Evolutionary conservation across 2,888 invertebrate species (phyloP), one percentile per base, ranked within the genome.

Genomic region (Euzophera pinguis): DNA sequence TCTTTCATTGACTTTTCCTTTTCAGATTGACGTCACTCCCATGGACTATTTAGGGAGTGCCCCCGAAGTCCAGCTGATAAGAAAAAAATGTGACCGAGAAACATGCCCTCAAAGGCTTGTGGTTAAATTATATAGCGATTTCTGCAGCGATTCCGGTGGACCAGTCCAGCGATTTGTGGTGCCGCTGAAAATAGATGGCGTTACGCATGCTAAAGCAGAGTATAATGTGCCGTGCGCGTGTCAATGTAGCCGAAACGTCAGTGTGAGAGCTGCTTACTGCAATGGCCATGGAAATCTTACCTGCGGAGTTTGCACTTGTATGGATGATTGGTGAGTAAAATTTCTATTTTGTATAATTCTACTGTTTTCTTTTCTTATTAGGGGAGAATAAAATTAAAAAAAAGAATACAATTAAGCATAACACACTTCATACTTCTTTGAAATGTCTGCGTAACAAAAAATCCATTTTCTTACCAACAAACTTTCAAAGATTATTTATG

Each of bases 231-330:
- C 80, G 0, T 90, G 89, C 54, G 79, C 80, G 0, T 89, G 88
- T 49, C 55, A 54, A 0, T 88, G 88, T 64, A 78, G 73, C 32
- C 57, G 60, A 1, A 54, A 57, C 0, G 65, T 79, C 14, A 45
- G 45, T 52, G 80, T 84, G 45, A 59, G 50, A 1, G 77, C 83
- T 22, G 91, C 93, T 0, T 37, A 59, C 7, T 93, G 92, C 65
- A 72, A 67, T 27, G 55, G 60, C 0, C 74, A 81, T 52, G 94
- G 94, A 0, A 90, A 91, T 32, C 88, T 83, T 34, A 79, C 91
- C 37, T 94, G 93, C 67, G 95, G 95, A 0, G 81, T 91, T 8
- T 95, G 95, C 73, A 73, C 77, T 0, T 94, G 94, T 61, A 60
- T 81, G 5, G 56, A 67, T 1, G 90, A 81, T 54, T 81, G 85